A percentile compares a stretch with the other conserved stretches of the same genome.
phyloP scores from a whole-genome alignment of 2,113 vertebrate species.

The Caloenas nicobarica region DNA sequence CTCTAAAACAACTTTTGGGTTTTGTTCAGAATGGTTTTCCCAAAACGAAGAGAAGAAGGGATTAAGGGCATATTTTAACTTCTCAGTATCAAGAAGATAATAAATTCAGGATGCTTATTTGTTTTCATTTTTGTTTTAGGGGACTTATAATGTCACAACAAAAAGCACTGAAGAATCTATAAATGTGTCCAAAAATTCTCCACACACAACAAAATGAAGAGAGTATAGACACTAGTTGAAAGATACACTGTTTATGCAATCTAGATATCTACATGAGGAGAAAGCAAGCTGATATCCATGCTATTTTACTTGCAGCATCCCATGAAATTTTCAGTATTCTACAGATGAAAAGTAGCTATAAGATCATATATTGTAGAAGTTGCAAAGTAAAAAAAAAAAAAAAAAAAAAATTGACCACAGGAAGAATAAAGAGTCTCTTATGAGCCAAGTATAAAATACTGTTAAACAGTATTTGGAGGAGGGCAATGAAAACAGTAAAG shows the following conservation, averaged over 20 bases:
- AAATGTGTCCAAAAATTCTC: background rate
- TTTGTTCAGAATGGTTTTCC: background rate
- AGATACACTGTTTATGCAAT: background rate
- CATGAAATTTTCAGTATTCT: background rate
- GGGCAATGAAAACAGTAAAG: too few species aligned
- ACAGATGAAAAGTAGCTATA: background rate
- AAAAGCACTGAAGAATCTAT: background rate
- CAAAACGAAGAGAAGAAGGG: background rate
- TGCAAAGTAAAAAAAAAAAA: background rate
- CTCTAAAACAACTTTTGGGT: background rate
- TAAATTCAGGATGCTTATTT: background rate
- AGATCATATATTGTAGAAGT: background rate
- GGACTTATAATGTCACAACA: background rate
- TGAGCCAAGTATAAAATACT: background rate
- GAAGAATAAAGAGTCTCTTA: background rate
- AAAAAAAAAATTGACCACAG: background rate
- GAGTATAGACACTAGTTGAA: background rate
- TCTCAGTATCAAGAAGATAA: background rate
- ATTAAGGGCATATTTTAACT: background rate
- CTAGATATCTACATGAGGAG: background rate
- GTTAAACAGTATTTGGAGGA: background rate
- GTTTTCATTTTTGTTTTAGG: background rate
- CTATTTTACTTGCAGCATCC: background rate
- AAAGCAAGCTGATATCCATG: background rate
- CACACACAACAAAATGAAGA: background rate